These are phyloP conservation scores for Antheraea pernyi DNA, from an alignment of 1,140 invertebrate genomes.

Conservation along the genomic window DNA sequence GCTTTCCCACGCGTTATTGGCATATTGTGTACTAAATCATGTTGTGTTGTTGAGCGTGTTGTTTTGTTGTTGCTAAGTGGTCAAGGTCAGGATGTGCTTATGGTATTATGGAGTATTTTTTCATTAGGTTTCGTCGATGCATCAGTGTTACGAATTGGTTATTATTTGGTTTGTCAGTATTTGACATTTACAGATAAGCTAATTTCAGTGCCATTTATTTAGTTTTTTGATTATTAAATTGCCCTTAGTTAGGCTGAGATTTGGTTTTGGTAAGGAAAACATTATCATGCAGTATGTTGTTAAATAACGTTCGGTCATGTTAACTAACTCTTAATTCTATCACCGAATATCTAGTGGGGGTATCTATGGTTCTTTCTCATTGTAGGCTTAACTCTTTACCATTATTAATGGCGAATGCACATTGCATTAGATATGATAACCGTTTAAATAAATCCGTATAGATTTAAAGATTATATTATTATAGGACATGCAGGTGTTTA, in stretches of 20 bases:
- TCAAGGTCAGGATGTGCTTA: neutral
- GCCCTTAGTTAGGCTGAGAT: no score
- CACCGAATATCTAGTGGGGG: no score
- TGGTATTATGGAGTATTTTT: neutral
- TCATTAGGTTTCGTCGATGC: neutral
- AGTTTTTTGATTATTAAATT: no score
- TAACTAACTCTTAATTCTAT: no score
- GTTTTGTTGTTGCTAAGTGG: neutral
- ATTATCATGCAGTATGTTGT: no score
- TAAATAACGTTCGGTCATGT: no score
- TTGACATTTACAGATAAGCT: neutral
- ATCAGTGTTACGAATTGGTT: neutral
- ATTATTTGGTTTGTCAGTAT: neutral
- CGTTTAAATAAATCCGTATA: no score
- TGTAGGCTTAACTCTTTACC: no score
- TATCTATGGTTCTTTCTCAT: no score
- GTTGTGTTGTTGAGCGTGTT: neutral
- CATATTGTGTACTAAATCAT: constrained; percentile 8
- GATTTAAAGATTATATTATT: neutral
- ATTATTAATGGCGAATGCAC: no score
- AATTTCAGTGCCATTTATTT: neutral
- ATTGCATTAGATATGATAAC: no score
- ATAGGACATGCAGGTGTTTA: neutral
- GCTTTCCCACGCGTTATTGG: constrained; percentile 9
- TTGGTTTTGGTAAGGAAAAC: no score